These are phyloP conservation scores for Indicator indicator DNA, from an alignment of 2,113 vertebrate species.

Conservation along the genomic window DNA sequence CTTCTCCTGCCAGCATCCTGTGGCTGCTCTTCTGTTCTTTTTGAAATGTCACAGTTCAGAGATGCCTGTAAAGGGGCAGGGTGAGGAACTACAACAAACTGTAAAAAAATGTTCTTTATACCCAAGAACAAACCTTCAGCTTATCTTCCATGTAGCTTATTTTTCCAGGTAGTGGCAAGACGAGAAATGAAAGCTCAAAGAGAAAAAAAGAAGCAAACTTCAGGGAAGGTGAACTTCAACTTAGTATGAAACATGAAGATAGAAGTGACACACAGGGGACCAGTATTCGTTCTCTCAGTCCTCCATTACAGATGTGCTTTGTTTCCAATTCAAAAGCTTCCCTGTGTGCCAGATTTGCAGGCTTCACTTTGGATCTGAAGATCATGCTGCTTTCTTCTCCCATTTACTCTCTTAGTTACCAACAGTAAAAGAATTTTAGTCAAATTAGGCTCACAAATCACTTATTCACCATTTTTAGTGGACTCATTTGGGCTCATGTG, in stretches of 20 bases:
- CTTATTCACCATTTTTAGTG: neutral
- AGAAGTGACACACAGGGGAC: neutral
- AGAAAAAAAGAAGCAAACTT: neutral
- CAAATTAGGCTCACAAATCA: neutral
- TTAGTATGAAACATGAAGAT: neutral
- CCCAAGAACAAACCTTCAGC: neutral
- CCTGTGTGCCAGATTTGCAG: neutral
- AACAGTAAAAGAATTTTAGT: neutral
- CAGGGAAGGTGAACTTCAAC: neutral
- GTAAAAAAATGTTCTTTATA: neutral
- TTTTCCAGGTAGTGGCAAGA: slow-evolving; percentile 20
- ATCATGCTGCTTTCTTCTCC: neutral
- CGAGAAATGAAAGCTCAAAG: slow-evolving; percentile 23
- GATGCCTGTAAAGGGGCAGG: slow-evolving; percentile 2
- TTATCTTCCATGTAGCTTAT: neutral
- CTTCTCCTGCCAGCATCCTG: neutral
- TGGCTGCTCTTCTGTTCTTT: neutral
- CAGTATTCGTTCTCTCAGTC: neutral
- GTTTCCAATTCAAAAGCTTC: neutral
- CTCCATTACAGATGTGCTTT: neutral
- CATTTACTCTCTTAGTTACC: neutral
- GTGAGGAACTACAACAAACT: neutral
- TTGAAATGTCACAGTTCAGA: slow-evolving; percentile 7
- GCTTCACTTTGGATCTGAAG: neutral
- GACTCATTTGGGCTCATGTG: accelerated